Evolutionary conservation across 2,888 invertebrate genomes (phyloP), one percentile per base, ranked within the genome.

Genomic region (Trachelus tabidus): DNA sequence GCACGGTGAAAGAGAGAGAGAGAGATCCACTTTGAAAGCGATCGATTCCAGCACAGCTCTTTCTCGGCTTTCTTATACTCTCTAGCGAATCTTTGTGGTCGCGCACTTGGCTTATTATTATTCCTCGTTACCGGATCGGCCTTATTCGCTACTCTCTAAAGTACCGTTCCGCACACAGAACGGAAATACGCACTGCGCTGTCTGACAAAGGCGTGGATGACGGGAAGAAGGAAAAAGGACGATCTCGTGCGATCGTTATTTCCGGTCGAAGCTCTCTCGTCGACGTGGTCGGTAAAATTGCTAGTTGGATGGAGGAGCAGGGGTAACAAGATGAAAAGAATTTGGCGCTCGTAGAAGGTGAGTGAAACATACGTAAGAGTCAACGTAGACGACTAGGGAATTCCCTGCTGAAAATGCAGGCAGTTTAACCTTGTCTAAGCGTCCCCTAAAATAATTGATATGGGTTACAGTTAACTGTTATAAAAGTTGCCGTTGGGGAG

Each of bases 81-180:
- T 74, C 74, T 34, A 74, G 74, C 34, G 35, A 74, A 33, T 30
- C 74, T 30, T 23, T 34, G 74, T 74, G 34, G 74, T 37, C 34
- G 74, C 74, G n/a, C 33, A 37, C 74, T 33, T 34, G 74, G 23
- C 56, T 74, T 35, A 74, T 74, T 35, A 35, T 34, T 35, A 35
- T 35, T 74, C 74, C 74, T 33, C 37, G 74, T 74, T 74, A 74
- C 74, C 35, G 23, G 74, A 34, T 74, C 34, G 74, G 34, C 35
- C 74, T 34, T 34, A 74, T 74, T 35, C 23, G 33, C 74, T 34
- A 6, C 74, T 74, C 74, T 74, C 35, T 34, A 34, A 74, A 30
- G 37, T 34, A 74, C 33, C 74, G 74, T 74, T 35, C 34, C 35
- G 34, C 74, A 30, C 74, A 12, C 74, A 31, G n/a, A 30, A 34